phyloP scores from a whole-genome alignment of 2,113 vertebrate genomes.

The Ivindomyrus marchei region DNA sequence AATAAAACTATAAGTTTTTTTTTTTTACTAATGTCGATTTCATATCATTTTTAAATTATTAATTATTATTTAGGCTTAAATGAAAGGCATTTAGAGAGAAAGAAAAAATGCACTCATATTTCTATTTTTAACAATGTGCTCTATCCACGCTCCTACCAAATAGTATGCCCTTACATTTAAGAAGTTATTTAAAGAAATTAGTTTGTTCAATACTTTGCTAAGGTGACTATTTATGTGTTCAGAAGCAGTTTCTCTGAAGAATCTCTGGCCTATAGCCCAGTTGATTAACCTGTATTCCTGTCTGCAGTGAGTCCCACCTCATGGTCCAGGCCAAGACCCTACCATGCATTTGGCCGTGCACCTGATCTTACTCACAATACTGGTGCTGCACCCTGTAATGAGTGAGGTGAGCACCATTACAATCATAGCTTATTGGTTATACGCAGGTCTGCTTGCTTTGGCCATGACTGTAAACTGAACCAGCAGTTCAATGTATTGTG shows the following conservation, averaged over 20 bases:
- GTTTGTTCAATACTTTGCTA: constrained; percentile 36
- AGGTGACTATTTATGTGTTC: not conserved
- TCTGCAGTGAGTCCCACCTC: not conserved
- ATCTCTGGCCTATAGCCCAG: not conserved
- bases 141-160: not conserved
- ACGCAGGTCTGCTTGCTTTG: not conserved
- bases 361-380: not conserved
- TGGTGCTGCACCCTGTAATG: not conserved
- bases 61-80: not conserved
- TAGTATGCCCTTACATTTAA: not conserved
- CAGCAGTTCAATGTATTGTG: not conserved
- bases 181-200: not conserved
- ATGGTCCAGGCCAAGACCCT: not conserved
- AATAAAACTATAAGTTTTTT: not conserved
- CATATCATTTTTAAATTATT: not conserved
- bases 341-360: not conserved
- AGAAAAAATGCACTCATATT: not conserved
- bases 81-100: not conserved
- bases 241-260: not conserved
- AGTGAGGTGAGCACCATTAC: constrained; percentile 4
- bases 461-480: not conserved
- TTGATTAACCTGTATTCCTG: not conserved
- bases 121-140: not conserved
- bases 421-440: not conserved
- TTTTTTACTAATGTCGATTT: not conserved